Conservation (phyloP, 2,888 invertebrate species). For the Synergus umbraculus region DNA sequence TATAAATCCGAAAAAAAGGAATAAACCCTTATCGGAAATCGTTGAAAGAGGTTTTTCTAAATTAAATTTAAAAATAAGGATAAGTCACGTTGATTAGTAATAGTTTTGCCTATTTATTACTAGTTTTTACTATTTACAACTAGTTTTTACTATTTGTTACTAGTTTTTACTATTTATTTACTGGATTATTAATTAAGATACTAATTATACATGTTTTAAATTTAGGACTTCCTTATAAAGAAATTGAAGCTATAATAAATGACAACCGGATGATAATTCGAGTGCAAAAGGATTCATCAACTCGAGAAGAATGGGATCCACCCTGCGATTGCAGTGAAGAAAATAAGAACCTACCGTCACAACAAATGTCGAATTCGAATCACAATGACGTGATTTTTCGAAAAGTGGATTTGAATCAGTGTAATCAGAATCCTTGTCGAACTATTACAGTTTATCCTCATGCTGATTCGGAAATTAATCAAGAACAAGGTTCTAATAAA, state of each 20-base stretch:
- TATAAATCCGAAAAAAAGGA: slow-evolving; percentile 16
- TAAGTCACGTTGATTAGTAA: not conserved
- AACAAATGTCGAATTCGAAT: not conserved
- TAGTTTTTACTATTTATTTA: too few species aligned
- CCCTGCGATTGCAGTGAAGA: slow-evolving; percentile 66
- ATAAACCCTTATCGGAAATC: slow-evolving; percentile 65
- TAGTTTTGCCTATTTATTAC: not conserved
- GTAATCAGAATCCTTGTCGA: slow-evolving; percentile 20
- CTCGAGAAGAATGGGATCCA: slow-evolving; percentile 61
- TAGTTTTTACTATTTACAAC: too few species aligned
- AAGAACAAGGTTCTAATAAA: slow-evolving; percentile 40
- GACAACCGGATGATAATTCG: slow-evolving; percentile 65
- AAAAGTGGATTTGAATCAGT: slow-evolving; percentile 1
- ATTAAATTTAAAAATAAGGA: not conserved
- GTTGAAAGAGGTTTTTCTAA: slow-evolving; percentile 50
- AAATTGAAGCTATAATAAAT: slow-evolving; percentile 70
- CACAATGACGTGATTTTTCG: slow-evolving; percentile 12
- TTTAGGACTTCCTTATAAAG: slow-evolving; percentile 66
- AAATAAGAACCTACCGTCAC: not conserved
- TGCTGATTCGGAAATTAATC: slow-evolving; percentile 37
- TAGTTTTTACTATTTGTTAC: not conserved
- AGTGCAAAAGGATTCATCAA: slow-evolving; percentile 57
- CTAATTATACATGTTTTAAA: not conserved
- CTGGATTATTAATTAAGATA: not conserved
- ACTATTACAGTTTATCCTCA: slow-evolving; percentile 52